Conservation (phyloP, 1,140 invertebrate species). For the Kradibia gibbosae region DNA sequence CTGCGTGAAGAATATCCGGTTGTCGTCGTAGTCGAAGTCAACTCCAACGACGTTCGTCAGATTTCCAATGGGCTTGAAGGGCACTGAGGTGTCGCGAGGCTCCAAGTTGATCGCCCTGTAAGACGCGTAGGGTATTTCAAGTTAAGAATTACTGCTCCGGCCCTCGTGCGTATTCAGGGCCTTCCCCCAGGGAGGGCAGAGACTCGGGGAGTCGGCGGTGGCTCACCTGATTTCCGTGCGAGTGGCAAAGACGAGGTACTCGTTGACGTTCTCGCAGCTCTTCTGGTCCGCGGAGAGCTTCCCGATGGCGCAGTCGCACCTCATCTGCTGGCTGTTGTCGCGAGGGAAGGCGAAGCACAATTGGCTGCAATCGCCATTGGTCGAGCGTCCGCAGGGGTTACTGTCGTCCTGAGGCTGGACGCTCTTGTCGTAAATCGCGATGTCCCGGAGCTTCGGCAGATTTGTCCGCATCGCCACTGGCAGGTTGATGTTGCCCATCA, state of each 20-base stretch:
- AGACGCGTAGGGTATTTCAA: too few species aligned
- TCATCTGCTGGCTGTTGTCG: slow-evolving; percentile 63
- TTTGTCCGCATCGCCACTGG: slow-evolving; percentile 85
- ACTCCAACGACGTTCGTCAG: slow-evolving; percentile 97
- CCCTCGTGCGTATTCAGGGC: too few species aligned
- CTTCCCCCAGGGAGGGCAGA: too few species aligned
- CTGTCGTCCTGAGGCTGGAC: slow-evolving; percentile 87
- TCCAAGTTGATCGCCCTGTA: slow-evolving; percentile 85
- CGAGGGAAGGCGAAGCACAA: slow-evolving; percentile 94
- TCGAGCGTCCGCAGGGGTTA: slow-evolving; percentile 83
- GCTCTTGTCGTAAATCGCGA: slow-evolving; percentile 90
- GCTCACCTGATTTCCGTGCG: slow-evolving; percentile 83
- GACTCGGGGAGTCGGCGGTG: too few species aligned
- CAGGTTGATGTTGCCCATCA: slow-evolving; percentile 79
- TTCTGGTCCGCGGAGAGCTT: slow-evolving; percentile 76
- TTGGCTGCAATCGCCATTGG: slow-evolving; percentile 91
- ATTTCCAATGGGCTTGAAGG: slow-evolving; percentile 90
- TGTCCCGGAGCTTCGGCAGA: slow-evolving; percentile 87
- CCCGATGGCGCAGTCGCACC: slow-evolving; percentile 94
- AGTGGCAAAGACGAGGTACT: slow-evolving; percentile 93
- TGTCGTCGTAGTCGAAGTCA: slow-evolving; percentile 94
- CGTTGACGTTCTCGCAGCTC: slow-evolving; percentile 86
- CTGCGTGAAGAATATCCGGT: slow-evolving; percentile 91
- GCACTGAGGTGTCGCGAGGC: slow-evolving; percentile 83
- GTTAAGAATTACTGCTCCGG: too few species aligned